Evolutionary conservation across 2,113 vertebrate genomes (phyloP).

Genomic region (Sialia sialis): DNA sequence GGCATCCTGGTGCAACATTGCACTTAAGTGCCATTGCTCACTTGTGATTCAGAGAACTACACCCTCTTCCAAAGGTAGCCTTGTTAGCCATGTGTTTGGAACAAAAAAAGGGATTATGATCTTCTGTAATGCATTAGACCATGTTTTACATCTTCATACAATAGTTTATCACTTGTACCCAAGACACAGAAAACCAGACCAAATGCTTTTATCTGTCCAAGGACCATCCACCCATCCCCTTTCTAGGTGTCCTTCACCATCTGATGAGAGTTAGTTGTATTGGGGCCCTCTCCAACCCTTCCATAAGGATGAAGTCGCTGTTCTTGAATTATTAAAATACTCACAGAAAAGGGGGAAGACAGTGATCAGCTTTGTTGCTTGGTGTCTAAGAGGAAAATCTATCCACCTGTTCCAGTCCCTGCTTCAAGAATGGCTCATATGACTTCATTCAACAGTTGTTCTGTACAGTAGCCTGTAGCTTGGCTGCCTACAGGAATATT

Average conservation of each 20-base stretch:
- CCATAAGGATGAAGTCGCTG: neutral
- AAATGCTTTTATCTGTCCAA: neutral
- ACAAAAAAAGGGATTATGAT: neutral
- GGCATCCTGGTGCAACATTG: neutral
- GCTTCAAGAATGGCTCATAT: neutral
- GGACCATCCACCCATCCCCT: neutral
- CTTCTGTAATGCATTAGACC: neutral
- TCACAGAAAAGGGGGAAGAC: neutral
- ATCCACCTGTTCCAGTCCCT: neutral
- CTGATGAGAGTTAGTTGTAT: neutral
- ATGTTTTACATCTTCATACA: neutral
- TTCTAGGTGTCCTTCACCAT: neutral
- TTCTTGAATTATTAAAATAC: neutral
- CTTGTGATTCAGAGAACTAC: neutral
- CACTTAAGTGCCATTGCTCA: accelerated
- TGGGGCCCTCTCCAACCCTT: neutral
- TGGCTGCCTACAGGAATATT: neutral
- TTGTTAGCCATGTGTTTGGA: neutral
- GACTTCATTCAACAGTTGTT: neutral
- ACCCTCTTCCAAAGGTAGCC: neutral
- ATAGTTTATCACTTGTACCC: neutral
- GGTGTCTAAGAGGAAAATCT: neutral
- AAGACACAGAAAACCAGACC: neutral
- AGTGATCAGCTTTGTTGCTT: neutral
- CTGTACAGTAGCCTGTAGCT: neutral